Percentiles rank a stretch among this genome's conserved stretches.
phyloP scores from a whole-genome alignment of 2,888 invertebrate genomes.

The Calliopum simillimum region DNA sequence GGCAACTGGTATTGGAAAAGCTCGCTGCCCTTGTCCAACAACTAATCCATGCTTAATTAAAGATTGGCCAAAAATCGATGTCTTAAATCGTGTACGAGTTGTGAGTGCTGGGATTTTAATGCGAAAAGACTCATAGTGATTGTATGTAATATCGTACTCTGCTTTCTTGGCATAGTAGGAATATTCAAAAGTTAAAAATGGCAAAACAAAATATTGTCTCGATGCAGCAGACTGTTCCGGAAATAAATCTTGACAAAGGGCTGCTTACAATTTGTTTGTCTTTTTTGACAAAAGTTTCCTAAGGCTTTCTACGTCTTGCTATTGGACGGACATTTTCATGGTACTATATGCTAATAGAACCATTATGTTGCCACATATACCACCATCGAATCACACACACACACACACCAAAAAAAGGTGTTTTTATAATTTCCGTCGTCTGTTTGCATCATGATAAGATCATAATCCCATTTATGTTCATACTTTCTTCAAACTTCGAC shows the following conservation, averaged over 20 bases:
- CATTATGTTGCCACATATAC: slow-evolving; percentile 23
- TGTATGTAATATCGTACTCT: background rate
- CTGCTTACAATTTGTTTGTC: slow-evolving; percentile 61
- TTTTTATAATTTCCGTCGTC: slow-evolving; percentile 59
- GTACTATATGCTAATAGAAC: slow-evolving; percentile 44
- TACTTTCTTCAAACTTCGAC: slow-evolving; percentile 49
- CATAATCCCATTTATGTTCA: slow-evolving; percentile 68
- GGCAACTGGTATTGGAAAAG: background rate
- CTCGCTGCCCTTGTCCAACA: slow-evolving; percentile 46
- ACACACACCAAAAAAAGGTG: no score
- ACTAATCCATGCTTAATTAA: slow-evolving; percentile 67
- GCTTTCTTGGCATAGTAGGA: background rate
- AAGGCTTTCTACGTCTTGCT: slow-evolving; percentile 44
- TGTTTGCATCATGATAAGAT: slow-evolving; percentile 65
- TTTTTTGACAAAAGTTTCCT: slow-evolving; percentile 51
- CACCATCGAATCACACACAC: slow-evolving; percentile 36
- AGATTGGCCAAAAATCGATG: slow-evolving; percentile 53
- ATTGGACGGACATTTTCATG: slow-evolving; percentile 33
- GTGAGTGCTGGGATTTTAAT: background rate
- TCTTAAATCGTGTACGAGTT: background rate
- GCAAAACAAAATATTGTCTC: background rate
- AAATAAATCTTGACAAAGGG: slow-evolving; percentile 65
- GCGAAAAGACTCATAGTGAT: background rate
- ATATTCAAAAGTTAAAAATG: background rate
- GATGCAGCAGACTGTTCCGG: slow-evolving; percentile 48